phyloP scores from a whole-genome alignment of 2,113 vertebrate species.

The Campylorhamphus procurvoides region DNA sequence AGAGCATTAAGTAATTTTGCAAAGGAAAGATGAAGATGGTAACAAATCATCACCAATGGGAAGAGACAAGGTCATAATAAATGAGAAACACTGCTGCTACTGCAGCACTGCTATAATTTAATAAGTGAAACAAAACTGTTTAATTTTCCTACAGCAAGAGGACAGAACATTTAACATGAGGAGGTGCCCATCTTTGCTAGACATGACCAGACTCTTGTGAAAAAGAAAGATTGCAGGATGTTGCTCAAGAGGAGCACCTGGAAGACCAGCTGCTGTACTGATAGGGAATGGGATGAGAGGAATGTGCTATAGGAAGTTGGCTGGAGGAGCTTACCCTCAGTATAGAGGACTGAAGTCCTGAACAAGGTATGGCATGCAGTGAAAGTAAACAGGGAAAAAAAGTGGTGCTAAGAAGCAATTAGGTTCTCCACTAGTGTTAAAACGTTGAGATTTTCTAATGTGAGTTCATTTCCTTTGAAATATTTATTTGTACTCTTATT shows the following conservation, averaged over 20 bases:
- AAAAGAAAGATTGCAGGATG: not conserved
- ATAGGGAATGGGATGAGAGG: not conserved
- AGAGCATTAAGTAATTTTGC: not conserved
- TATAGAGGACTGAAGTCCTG: not conserved
- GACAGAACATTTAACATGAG: not conserved
- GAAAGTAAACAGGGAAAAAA: not conserved
- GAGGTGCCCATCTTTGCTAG: not conserved
- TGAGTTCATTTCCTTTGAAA: not conserved
- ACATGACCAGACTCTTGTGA: not conserved
- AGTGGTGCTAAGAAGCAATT: not conserved
- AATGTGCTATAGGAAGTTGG: not conserved
- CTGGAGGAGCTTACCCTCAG: not conserved
- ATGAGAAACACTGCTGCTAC: not conserved
- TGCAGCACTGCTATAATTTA: not conserved
- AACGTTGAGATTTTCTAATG: not conserved
- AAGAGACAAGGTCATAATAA: not conserved
- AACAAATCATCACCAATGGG: not conserved
- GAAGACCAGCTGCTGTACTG: not conserved
- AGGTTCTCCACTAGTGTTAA: not conserved
- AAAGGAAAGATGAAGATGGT: not conserved
- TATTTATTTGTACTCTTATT: not conserved
- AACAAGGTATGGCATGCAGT: rapidly evolving
- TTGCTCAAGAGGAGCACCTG: not conserved
- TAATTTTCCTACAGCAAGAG: not conserved
- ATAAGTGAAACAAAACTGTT: not conserved